Conservation (phyloP, 2,797 vertebrate species). For the Peromyscus aztecus region DNA sequence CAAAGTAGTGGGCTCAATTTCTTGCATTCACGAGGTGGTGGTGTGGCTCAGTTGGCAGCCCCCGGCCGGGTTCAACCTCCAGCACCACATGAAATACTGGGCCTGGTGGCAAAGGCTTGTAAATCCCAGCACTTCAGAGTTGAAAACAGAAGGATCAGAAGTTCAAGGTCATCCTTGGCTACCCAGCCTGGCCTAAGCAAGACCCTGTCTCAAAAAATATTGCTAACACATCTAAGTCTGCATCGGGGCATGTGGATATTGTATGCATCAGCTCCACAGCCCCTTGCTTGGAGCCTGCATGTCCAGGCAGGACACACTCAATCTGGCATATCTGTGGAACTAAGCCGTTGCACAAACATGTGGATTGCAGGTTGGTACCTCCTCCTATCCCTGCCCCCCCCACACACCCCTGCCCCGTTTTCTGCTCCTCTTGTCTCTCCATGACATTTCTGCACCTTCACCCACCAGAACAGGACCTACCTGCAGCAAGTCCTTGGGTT, state of each 20-base stretch:
- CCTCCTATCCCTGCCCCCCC: not conserved
- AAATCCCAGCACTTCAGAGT: not conserved
- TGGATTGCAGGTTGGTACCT: not conserved
- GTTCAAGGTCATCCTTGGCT: not conserved
- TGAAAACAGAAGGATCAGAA: not conserved
- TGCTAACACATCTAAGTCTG: too few relatives aligned
- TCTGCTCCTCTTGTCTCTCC: not conserved
- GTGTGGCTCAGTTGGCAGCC: not conserved
- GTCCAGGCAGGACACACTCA: not conserved
- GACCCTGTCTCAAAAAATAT: not conserved
- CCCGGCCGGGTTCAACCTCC: not conserved
- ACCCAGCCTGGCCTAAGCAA: not conserved
- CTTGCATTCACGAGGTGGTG: not conserved
- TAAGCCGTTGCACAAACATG: not conserved
- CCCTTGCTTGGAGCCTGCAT: not conserved
- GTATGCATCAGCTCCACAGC: not conserved
- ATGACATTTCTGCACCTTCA: not conserved
- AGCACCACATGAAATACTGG: not conserved
- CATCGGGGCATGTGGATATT: fast-evolving
- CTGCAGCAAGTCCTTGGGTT: not conserved
- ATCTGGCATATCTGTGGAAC: not conserved
- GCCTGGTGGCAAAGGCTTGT: not conserved
- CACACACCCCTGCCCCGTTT: not conserved
- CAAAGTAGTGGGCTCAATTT: not conserved
- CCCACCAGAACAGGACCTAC: not conserved